phyloP scores from a whole-genome alignment of 2,888 invertebrate genomes.

The Ommatoiulus sabulosus region DNA sequence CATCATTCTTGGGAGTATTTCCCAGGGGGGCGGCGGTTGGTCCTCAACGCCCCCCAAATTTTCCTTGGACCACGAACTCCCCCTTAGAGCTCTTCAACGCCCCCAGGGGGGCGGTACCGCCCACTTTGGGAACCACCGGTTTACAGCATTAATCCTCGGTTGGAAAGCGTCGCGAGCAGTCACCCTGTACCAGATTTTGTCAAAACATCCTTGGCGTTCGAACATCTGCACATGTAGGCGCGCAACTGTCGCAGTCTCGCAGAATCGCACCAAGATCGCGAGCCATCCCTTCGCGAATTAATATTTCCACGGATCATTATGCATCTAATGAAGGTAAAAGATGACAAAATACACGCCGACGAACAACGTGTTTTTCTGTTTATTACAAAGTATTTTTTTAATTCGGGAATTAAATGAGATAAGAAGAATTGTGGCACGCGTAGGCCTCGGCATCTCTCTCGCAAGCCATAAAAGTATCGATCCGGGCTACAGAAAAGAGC shows the following conservation, averaged over 20 bases:
- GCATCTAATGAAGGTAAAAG: conserved; percentile 21
- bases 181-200: background rate
- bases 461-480: conserved; percentile 41
- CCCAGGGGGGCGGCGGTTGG: no score
- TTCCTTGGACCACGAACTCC: no score
- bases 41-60: no score
- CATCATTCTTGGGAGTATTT: no score
- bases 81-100: no score
- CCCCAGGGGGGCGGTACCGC: no score
- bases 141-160: no score
- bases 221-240: background rate
- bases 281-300: background rate
- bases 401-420: conserved; percentile 20
- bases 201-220: background rate
- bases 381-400: background rate
- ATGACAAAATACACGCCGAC: conserved; percentile 10
- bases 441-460: background rate
- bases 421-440: conserved; percentile 16
- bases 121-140: no score
- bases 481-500: background rate
- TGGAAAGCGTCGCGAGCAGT: background rate
- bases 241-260: background rate
- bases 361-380: conserved; percentile 30
- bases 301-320: background rate
- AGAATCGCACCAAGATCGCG: background rate